phyloP scores from a whole-genome alignment of 2,797 vertebrate genomes.

The Falco concolor region DNA sequence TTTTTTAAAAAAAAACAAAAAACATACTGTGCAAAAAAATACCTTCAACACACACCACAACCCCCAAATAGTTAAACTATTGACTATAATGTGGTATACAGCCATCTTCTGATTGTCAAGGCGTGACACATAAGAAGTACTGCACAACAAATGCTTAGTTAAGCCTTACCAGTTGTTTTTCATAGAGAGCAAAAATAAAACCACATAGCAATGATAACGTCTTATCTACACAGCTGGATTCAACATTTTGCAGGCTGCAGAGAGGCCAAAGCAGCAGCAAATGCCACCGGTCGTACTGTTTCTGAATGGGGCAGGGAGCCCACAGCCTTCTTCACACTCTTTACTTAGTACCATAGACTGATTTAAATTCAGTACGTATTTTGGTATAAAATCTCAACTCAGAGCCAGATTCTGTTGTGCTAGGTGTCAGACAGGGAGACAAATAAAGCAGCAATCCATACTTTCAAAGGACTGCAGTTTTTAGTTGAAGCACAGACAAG shows the following conservation, averaged over 20 bases:
- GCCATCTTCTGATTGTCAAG: background rate
- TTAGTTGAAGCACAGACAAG: background rate
- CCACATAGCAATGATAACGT: background rate
- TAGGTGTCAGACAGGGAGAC: background rate
- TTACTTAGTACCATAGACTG: too few species aligned
- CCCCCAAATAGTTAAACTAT: background rate
- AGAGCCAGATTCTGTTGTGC: background rate
- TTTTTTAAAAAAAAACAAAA: background rate
- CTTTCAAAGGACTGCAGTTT: background rate
- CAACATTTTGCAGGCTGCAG: background rate
- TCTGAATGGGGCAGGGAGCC: background rate
- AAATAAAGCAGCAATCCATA: background rate
- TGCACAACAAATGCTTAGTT: background rate
- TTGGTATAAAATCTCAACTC: background rate
- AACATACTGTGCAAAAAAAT: background rate
- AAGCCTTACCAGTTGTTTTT: background rate
- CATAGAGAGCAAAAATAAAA: background rate
- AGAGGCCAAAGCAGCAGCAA: background rate
- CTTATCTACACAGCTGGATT: background rate
- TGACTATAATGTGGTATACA: background rate
- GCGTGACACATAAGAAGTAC: background rate
- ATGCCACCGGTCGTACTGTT: background rate
- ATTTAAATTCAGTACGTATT: background rate
- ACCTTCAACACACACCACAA: background rate
- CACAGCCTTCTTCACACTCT: background rate